phyloP scores from a whole-genome alignment of 1,140 invertebrate genomes.

The Thalassaphorura encarpata region DNA sequence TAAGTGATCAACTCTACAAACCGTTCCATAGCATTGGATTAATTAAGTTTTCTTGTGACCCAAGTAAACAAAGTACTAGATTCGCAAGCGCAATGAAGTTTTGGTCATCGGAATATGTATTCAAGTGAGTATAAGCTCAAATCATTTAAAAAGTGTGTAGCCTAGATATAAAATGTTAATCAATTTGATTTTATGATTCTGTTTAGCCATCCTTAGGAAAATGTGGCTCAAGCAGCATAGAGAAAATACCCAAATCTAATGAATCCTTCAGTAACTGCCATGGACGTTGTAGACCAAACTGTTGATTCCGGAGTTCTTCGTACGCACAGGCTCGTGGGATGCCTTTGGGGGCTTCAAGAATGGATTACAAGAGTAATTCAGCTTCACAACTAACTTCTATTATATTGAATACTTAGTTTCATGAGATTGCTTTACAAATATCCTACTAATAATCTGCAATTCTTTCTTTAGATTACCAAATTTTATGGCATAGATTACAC shows the following conservation, averaged over 20 bases:
- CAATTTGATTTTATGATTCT: slow-evolving; percentile 14
- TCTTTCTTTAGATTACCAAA: too few species aligned
- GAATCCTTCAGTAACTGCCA: slow-evolving; percentile 86
- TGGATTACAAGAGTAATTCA: slow-evolving; percentile 53
- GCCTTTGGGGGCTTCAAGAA: slow-evolving; percentile 83
- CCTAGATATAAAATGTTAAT: not conserved
- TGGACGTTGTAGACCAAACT: slow-evolving; percentile 87
- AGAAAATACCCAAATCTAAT: slow-evolving; percentile 99
- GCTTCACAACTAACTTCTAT: not conserved
- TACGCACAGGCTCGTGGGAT: slow-evolving; percentile 86
- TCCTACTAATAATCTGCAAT: not conserved
- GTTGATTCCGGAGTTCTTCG: slow-evolving; percentile 71
- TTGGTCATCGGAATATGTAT: not conserved
- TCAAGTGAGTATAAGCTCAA: not conserved
- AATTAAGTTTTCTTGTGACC: too few species aligned
- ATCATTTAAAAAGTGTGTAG: too few species aligned
- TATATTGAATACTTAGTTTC: not conserved
- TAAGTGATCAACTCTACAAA: too few species aligned
- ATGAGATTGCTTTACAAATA: not conserved
- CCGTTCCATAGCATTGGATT: too few species aligned
- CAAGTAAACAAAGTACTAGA: too few species aligned
- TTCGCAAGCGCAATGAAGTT: not conserved
- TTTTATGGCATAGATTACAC: too few species aligned
- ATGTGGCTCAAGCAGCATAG: slow-evolving; percentile 91
- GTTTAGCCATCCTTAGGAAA: slow-evolving; percentile 91